Conservation (phyloP, 2,113 vertebrate genomes). For the Neolamprologus longior region DNA sequence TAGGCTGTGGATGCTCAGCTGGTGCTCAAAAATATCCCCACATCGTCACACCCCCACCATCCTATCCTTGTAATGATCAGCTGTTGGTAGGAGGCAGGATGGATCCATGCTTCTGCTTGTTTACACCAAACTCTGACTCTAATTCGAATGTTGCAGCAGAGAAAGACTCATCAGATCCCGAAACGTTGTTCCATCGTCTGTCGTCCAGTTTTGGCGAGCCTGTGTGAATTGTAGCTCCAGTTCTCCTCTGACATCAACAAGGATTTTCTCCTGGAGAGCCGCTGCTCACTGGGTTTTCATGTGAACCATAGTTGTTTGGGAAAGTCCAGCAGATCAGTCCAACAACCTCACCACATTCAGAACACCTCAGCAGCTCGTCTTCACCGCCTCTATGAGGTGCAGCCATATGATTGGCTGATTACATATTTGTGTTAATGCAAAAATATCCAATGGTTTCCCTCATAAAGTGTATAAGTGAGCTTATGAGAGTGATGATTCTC, state of each 20-base stretch:
- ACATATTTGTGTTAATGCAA: background rate
- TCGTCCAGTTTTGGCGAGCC: fast-evolving
- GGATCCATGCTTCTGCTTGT: background rate
- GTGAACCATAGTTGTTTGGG: background rate
- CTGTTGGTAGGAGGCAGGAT: background rate
- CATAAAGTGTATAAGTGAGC: background rate
- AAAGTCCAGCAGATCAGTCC: background rate
- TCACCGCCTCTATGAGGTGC: background rate
- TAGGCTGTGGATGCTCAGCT: background rate
- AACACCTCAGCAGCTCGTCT: fast-evolving
- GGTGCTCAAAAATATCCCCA: background rate
- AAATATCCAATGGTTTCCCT: background rate
- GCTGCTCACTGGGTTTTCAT: background rate
- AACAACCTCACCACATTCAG: background rate
- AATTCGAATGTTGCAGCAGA: background rate
- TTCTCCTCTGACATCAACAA: too few relatives aligned
- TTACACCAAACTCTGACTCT: background rate
- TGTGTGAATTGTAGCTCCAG: background rate
- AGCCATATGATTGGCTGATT: background rate
- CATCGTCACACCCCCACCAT: background rate
- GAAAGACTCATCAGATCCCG: fast-evolving
- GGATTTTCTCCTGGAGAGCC: too few relatives aligned
- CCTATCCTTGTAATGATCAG: background rate
- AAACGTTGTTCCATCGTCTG: background rate
- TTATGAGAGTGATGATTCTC: background rate